Conservation (phyloP, 2,888 invertebrate species). For the Sphaeridia pumilis region DNA sequence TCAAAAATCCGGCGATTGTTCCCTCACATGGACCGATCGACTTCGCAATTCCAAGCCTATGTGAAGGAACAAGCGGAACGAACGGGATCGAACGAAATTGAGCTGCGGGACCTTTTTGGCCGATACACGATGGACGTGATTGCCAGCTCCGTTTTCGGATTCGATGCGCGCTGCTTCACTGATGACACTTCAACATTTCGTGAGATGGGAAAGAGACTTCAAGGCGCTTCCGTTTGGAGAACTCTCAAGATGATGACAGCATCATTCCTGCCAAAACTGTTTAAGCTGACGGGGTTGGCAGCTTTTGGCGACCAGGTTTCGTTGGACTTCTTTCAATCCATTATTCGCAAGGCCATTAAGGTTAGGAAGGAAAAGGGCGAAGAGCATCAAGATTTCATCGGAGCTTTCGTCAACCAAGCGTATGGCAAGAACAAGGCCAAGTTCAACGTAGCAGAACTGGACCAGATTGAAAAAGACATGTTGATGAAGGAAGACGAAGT, state of each 20-base stretch:
- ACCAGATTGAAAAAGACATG: constrained; percentile 1
- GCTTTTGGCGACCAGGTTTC: constrained; percentile 10
- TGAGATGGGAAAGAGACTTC: constrained; percentile 26
- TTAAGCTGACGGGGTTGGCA: constrained; percentile 2
- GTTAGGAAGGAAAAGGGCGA: constrained; percentile 13
- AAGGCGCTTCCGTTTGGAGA: constrained; percentile 9
- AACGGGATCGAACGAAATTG: constrained; percentile 8
- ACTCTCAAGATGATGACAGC: not conserved
- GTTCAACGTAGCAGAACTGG: not conserved
- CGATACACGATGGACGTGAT: constrained; percentile 37
- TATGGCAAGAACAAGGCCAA: constrained; percentile 12
- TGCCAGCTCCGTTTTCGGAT: constrained; percentile 42
- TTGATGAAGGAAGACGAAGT: not conserved
- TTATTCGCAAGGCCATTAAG: constrained; percentile 17
- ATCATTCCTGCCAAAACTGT: constrained; percentile 10
- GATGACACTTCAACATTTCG: constrained; percentile 39
- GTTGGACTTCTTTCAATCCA: constrained; percentile 20
- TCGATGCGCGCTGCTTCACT: constrained; percentile 39
- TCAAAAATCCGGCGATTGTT: constrained; percentile 23
- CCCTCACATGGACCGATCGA: constrained; percentile 21
- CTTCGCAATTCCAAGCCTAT: constrained; percentile 18
- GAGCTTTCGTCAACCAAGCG: constrained; percentile 22
- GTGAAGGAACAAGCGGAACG: constrained; percentile 14
- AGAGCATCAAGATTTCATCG: constrained; percentile 25
- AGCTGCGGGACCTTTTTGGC: constrained; percentile 22